Percentiles rank a stretch among this genome's conserved stretches.
phyloP scores from a whole-genome alignment of 2,888 invertebrate genomes.

The Carterocephalus palaemon region DNA sequence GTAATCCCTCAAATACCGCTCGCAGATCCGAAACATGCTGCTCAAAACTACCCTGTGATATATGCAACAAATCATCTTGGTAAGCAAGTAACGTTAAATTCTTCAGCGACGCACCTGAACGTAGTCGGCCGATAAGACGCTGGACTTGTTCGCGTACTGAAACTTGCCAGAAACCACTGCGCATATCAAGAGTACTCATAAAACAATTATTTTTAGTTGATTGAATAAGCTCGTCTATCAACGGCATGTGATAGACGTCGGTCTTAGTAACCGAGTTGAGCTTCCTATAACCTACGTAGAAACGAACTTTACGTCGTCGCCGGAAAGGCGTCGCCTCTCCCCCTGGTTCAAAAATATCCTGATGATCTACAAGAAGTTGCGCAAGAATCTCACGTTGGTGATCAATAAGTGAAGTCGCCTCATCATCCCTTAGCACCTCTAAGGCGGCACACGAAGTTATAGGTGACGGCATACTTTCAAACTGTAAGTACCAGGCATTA shows the following conservation, averaged over 20 bases:
- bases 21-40: slow-evolving; percentile 1
- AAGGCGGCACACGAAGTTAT: slow-evolving; percentile 5
- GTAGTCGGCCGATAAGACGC: too few relatives aligned
- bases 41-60: slow-evolving; percentile 20
- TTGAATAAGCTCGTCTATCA: slow-evolving; percentile 4
- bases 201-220: slow-evolving; percentile 1
- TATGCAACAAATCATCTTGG: too few relatives aligned
- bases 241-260: slow-evolving; percentile 7
- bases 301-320: slow-evolving; percentile 16
- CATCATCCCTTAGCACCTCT: slow-evolving; percentile 8
- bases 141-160: slow-evolving; percentile 18
- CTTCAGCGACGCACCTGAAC: too few relatives aligned
- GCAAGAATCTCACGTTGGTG: slow-evolving; percentile 4
- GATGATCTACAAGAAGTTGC: slow-evolving; percentile 1
- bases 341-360: slow-evolving; percentile 8
- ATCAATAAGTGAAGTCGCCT: slow-evolving; percentile 7
- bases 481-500: slow-evolving; percentile 4
- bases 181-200: slow-evolving; percentile 44
- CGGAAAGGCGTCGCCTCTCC: slow-evolving; percentile 3
- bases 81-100: too few relatives aligned
- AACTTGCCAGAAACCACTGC: slow-evolving; percentile 47
- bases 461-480: slow-evolving; percentile 1
- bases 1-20: slow-evolving; percentile 2
- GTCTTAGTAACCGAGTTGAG: slow-evolving; percentile 26
- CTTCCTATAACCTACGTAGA: slow-evolving; percentile 26